Evolutionary conservation across 2,113 vertebrate species (phyloP), one percentile per base, ranked within the genome.

Genomic region (Pseudorectes ferrugineus): DNA sequence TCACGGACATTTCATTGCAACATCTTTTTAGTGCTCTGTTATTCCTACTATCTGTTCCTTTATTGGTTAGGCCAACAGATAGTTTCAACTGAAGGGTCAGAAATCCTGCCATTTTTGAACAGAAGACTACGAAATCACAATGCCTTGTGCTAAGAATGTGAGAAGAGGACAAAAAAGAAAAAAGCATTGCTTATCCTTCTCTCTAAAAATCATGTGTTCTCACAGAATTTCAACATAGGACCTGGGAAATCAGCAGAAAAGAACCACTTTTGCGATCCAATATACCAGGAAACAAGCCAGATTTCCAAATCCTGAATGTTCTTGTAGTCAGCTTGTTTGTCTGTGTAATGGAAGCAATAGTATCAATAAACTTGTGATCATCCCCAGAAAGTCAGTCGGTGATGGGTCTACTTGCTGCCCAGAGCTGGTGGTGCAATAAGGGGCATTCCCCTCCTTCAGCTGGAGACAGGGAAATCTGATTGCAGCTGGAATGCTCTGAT

Each of bases 211-310:
- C 21, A 17, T 0, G 0, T 7, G 2, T 45, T 62, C 24, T 63
- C 10, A 22, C 5, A 71, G 6, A 6, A 36, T 81, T 62, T 77
- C 23, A 33, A 3, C 12, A 25, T 0, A 33, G 11, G 7, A 12
- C 4, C 9, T 31, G 38, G 11, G 24, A 82, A 77, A 54, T 19
- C 4, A 62, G 9, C 12, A 66, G 48, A 71, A 78, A 62, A 8
- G 1, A 25, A 23, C 2, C 7, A 4, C 9, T 82, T 43, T 24
- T 1, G 2, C 22, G 35, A 40, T 26, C 5, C 0, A 0, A 0
- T n/a, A 48, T 17, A 40, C 13, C 9, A 43, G 17, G 24, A 72
- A 76, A 45, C 2, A 8, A 68, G 4, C 0, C 9, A 79, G 19
- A 18, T 43, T 73, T 85, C 31, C 66, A 54, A 73, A 74, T 54